Evolutionary conservation across 2,113 vertebrate species (phyloP).

Genomic region (Bos javanicus): DNA sequence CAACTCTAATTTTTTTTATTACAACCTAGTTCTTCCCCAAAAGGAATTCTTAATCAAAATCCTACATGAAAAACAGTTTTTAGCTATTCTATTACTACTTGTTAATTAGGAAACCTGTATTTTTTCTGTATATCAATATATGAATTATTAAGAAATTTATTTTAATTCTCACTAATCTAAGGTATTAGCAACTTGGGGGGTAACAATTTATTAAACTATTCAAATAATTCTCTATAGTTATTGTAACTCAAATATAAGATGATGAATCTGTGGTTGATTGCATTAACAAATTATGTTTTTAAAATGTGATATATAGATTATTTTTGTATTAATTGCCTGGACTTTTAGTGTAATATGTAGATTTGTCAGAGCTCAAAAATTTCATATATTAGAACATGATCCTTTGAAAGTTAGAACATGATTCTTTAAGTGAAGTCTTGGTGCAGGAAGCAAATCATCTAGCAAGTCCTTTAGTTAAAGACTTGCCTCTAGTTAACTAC

Average conservation of each 20-base stretch:
- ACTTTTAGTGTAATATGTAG: neutral
- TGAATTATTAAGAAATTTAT: neutral
- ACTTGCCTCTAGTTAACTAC: neutral
- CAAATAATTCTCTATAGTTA: neutral
- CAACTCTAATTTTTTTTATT: neutral
- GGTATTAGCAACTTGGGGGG: neutral
- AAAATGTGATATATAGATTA: neutral
- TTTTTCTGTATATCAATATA: neutral
- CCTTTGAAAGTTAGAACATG: neutral
- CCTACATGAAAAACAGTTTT: neutral
- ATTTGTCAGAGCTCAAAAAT: neutral
- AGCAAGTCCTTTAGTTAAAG: neutral
- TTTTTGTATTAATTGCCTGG: neutral
- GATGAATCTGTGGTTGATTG: neutral
- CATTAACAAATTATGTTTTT: neutral
- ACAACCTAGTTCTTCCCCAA: neutral
- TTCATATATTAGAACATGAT: neutral
- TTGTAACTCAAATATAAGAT: neutral
- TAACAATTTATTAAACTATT: neutral
- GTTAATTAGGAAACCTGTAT: neutral
- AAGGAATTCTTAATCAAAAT: neutral
- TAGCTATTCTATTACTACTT: neutral
- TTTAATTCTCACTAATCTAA: slow-evolving; percentile 2
- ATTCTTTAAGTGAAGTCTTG: neutral
- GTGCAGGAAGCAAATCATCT: neutral